phyloP scores from a whole-genome alignment of 2,113 vertebrate species.

The Otocyon megalotis region DNA sequence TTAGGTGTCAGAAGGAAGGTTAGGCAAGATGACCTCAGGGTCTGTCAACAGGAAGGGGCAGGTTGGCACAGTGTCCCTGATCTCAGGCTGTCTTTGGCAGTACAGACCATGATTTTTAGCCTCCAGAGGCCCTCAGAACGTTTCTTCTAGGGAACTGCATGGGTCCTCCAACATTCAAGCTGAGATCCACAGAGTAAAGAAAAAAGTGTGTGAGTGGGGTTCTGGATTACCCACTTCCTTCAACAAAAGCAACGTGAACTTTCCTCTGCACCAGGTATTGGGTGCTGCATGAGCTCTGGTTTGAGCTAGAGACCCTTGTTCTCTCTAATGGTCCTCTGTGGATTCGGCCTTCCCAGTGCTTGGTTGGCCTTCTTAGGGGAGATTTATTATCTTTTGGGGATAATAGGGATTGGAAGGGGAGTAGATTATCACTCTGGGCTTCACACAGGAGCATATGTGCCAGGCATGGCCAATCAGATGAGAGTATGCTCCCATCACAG shows the following conservation, averaged over 20 bases:
- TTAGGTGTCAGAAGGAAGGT: background rate
- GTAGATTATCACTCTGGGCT: background rate
- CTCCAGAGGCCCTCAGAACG: background rate
- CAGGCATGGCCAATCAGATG: background rate
- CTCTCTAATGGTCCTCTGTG: background rate
- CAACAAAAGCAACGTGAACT: background rate
- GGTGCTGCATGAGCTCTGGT: background rate
- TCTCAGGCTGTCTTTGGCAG: background rate
- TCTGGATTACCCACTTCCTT: background rate
- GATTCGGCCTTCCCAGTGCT: background rate
- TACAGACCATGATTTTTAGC: no score
- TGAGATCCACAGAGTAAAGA: no score
- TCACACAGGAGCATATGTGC: background rate
- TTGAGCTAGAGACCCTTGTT: background rate
- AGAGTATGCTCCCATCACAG: background rate
- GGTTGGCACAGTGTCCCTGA: background rate
- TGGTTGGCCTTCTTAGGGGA: background rate
- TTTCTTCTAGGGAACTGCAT: background rate
- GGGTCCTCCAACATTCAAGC: background rate
- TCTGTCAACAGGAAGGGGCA: background rate
- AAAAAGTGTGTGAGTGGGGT: background rate
- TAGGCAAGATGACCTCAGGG: background rate
- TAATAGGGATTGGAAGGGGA: background rate
- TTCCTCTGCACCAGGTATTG: rapidly evolving
- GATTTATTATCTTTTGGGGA: background rate